phyloP scores from a whole-genome alignment of 2,797 vertebrate species.

The Onychomys arenicola region DNA sequence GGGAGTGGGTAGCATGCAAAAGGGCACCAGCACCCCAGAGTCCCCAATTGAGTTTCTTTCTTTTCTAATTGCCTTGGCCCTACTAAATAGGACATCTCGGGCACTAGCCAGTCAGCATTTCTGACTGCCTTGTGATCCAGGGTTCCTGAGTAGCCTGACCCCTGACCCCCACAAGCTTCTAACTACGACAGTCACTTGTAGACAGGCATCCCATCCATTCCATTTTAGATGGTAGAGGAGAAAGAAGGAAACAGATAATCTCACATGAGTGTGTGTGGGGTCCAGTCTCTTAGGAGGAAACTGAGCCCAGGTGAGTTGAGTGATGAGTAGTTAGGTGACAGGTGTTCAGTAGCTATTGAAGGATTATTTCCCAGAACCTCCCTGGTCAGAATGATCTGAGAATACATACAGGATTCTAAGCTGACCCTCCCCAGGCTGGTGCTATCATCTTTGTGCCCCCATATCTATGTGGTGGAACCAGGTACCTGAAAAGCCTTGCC shows the following conservation, averaged over 20 bases:
- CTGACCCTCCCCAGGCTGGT: too few relatives aligned
- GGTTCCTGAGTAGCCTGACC: neutral
- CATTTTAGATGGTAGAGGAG: neutral
- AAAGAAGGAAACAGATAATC: neutral
- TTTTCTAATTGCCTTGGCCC: neutral
- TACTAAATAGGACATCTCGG: neutral
- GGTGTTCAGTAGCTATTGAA: neutral
- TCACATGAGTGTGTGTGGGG: neutral
- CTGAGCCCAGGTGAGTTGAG: neutral
- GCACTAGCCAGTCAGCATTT: neutral
- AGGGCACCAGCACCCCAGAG: neutral
- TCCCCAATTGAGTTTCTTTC: neutral
- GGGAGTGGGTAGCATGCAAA: too few relatives aligned
- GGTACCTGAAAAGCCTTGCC: neutral
- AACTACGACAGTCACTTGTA: neutral
- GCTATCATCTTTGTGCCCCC: neutral
- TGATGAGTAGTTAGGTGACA: neutral
- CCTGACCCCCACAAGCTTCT: neutral
- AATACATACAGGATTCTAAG: neutral
- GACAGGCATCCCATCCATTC: neutral
- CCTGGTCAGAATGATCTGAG: neutral
- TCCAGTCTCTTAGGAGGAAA: neutral
- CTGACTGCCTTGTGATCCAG: neutral
- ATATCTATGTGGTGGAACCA: neutral
- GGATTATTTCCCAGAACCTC: neutral